Percentiles rank a stretch among this genome's conserved stretches.
phyloP scores from a whole-genome alignment of 2,888 invertebrate species.

The Stramonita haemastoma region DNA sequence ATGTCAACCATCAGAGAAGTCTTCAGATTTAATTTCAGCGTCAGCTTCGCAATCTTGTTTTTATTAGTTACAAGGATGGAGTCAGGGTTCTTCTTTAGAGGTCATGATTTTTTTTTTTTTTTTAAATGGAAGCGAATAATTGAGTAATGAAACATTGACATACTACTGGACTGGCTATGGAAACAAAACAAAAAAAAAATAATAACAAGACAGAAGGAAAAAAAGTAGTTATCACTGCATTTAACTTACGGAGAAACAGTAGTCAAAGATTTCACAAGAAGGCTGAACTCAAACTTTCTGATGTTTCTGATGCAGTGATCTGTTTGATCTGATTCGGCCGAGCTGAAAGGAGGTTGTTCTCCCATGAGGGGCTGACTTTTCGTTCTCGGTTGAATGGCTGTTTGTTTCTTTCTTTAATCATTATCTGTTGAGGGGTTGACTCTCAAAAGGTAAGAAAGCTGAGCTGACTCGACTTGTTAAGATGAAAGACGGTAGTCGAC shows the following conservation, averaged over 20 bases:
- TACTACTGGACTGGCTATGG: too few species aligned
- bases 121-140: too few species aligned
- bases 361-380: slow-evolving; percentile 11
- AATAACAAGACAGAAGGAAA: neutral
- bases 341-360: slow-evolving; percentile 26
- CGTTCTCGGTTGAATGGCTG: neutral
- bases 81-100: too few species aligned
- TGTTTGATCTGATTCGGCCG: neutral
- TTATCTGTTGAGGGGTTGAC: neutral
- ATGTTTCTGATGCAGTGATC: slow-evolving; percentile 31
- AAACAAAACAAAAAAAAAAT: neutral
- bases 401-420: neutral
- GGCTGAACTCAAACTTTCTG: slow-evolving; percentile 34
- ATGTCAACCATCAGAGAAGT: too few species aligned
- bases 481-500: slow-evolving; percentile 31
- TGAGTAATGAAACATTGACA: too few species aligned
- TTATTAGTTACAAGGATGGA: too few species aligned
- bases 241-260: slow-evolving; percentile 43
- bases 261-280: slow-evolving; percentile 40
- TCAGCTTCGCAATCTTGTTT: too few species aligned
- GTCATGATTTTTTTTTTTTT: too few species aligned
- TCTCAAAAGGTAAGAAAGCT: slow-evolving; percentile 24
- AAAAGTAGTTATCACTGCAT: slow-evolving; percentile 5
- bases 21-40: too few species aligned
- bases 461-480: slow-evolving; percentile 32